Evolutionary conservation across 2,888 invertebrate genomes (phyloP), one percentile per base, ranked within the genome.

Genomic region (Nomada ferruginata): DNA sequence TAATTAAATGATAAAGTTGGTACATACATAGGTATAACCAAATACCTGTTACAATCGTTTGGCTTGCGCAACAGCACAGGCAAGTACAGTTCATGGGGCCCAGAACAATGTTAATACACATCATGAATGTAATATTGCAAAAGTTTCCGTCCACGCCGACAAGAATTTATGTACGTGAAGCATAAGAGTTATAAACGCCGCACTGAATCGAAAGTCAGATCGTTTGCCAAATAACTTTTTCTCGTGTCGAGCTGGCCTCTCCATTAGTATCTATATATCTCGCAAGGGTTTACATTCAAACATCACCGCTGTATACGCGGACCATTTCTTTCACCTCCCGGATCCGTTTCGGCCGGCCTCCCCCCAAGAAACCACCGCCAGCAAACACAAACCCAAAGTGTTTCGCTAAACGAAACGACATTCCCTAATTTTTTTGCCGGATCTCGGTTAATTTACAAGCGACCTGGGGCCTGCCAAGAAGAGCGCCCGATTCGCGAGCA

Each of bases 381-480:
- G 36, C 36, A 36, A 36, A 36, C 9, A 36, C 36, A 36, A 36
- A 36, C 7, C 36, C 36, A 5, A 65, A 65, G 15, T 52, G 29
- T 7, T 18, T 9, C 9, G n/a, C 29, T n/a, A 29, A 52, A 13
- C 15, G 29, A 36, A 68, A 55, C 18, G 44, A 55, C 42, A 11
- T 52, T 52, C 9, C 61, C 7, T 36, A 47, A n/a, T 20, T 53
- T 59, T 42, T 63, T 57, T n/a, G 11, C 47, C 64, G 36, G 42
- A 63, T 57, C 36, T 44, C n/a, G 57, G 50, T 52, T 60, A 74
- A 78, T 74, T 61, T 68, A 63, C 63, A 68, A 50, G 47, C 47
- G 60, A 42, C 36, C 65, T 52, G 57, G 44, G 65, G 72, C 65
- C 72, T 75, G 72, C 64, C 80, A 79, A 61, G 36, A 60, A 60